These are phyloP conservation scores for Ambastaia sidthimunki DNA, from an alignment of 2,797 vertebrate species.

Conservation along the genomic window DNA sequence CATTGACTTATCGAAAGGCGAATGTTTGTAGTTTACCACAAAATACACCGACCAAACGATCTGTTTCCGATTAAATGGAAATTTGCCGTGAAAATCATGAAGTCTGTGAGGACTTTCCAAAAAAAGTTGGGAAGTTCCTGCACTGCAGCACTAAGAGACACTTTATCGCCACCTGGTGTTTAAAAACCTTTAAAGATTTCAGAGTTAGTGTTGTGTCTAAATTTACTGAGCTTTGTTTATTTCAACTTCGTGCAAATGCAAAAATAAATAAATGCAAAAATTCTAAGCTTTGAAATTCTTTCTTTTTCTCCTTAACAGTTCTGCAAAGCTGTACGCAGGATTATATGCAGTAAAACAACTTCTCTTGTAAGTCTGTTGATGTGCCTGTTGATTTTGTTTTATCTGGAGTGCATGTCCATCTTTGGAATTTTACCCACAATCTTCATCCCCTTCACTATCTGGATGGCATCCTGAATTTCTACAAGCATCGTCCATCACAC, in stretches of 20 bases:
- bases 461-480: constrained; percentile 89
- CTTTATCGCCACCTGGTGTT: constrained; percentile 36
- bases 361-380: constrained; percentile 82
- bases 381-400: constrained; percentile 78
- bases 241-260: not conserved
- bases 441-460: constrained; percentile 88
- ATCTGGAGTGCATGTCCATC: constrained; percentile 77
- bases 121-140: not conserved
- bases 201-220: not conserved
- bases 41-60: not conserved
- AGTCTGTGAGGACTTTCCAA: not conserved
- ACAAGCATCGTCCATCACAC: not conserved
- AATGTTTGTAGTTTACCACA: not conserved
- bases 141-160: not conserved
- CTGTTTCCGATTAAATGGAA: not conserved
- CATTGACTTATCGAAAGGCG: not conserved
- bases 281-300: not conserved
- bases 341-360: constrained; percentile 88
- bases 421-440: constrained; percentile 80
- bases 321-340: constrained; percentile 88
- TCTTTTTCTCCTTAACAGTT: constrained; percentile 78
- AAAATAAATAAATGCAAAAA: not conserved
- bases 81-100: not conserved
- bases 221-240: constrained; percentile 1
- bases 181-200: not conserved